Evolutionary conservation across 2,888 invertebrate species (phyloP), one percentile per base, ranked within the genome.

Genomic region (Acleris cristana): DNA sequence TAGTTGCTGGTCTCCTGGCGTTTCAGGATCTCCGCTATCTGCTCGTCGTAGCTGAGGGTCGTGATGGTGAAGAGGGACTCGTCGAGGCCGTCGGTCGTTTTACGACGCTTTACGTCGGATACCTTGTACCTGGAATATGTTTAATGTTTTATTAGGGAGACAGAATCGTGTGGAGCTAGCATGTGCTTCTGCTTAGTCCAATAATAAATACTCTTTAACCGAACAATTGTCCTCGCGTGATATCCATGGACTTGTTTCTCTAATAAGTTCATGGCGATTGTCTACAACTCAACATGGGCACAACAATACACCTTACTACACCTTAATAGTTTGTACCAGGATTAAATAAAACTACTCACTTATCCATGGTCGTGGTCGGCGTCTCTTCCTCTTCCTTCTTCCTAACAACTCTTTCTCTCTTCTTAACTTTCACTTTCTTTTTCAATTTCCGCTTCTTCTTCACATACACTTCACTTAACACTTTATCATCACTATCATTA

Each of bases 51-150:
- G 0, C 87, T 82, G 0, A 90, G 64, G 0, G 82, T 71, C 0
- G 81, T 81, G 1, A 91, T 82, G 0, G 84, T 88, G 72, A 91
- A 91, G 0, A 91, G 73, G 0, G 83, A 79, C 12, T 90, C 90
- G 71, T 90, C 89, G 0, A 88, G 73, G 0, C 76, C 78, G 19
- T 88, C 88, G 14, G 74, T 79, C 0, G 82, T 81, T 51, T 83
- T 80, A 0, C 89, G 72, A 0, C 89, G 80, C 70, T 87, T 87
- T 0, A 89, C 86, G 16, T 87, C 85, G 0, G 81, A 80, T 0
- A 71, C 84, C 75, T 88, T 89, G 73, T 85, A 90, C 62, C 89
- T 89, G 73, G 5, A n/a, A 72, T 12, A 4, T 18, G 4, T 34
- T n/a, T 3, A 34, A 3, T 10, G 34, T 34, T 34, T 34, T 0